phyloP scores from a whole-genome alignment of 2,888 invertebrate species.

The Isoperla grammatica region DNA sequence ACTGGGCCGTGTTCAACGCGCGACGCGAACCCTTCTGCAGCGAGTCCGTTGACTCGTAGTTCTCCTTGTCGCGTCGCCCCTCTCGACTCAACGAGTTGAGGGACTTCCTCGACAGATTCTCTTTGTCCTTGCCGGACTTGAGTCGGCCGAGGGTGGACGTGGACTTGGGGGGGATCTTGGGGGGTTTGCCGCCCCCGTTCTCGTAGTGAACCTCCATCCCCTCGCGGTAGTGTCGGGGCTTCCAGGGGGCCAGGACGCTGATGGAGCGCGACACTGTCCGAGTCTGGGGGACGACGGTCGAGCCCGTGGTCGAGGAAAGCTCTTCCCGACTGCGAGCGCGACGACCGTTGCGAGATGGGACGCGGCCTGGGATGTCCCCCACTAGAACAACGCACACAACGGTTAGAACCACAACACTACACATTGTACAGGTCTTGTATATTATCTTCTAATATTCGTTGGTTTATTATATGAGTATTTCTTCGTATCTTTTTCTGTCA shows the following conservation, averaged over 20 bases:
- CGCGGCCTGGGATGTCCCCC: slow-evolving; percentile 2
- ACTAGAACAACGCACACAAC: too few relatives aligned
- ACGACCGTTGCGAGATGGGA: slow-evolving; percentile 41
- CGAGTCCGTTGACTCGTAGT: slow-evolving; percentile 3
- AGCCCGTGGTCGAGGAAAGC: slow-evolving; percentile 59
- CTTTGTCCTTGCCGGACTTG: slow-evolving; percentile 28
- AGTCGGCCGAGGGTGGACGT: slow-evolving; percentile 43
- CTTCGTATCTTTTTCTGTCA: too few relatives aligned
- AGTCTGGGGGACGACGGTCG: slow-evolving; percentile 55
- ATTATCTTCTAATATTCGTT: too few relatives aligned
- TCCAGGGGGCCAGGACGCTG: slow-evolving; percentile 80
- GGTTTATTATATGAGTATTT: too few relatives aligned
- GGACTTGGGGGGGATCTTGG: slow-evolving; percentile 32
- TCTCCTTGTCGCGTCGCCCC: slow-evolving; percentile 7
- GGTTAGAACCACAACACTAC: too few relatives aligned
- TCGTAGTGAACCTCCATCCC: slow-evolving; percentile 52
- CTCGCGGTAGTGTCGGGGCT: slow-evolving; percentile 66
- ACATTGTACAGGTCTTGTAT: too few relatives aligned
- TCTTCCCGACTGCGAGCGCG: slow-evolving; percentile 69
- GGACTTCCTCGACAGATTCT: slow-evolving; percentile 4
- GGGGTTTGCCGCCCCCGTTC: slow-evolving; percentile 43
- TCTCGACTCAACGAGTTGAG: slow-evolving; percentile 8
- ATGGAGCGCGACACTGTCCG: slow-evolving; percentile 70
- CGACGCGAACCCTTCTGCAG: neutral
- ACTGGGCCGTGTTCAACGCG: slow-evolving; percentile 16